Evolutionary conservation across 2,888 invertebrate genomes (phyloP), one percentile per base, ranked within the genome.

Genomic region (Celastrina argiolus): DNA sequence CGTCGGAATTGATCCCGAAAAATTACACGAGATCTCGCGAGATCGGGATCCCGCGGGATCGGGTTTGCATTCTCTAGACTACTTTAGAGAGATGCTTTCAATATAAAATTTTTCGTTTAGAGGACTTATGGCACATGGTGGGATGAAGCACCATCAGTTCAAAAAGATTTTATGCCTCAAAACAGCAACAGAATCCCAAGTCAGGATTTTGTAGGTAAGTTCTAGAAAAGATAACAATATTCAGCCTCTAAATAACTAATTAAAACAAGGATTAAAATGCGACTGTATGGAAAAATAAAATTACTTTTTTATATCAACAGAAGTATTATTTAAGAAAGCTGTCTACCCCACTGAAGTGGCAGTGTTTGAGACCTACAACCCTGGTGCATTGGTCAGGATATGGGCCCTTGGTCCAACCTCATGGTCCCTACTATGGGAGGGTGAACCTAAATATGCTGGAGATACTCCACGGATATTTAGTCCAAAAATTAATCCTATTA

Each of bases 71-170:
- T n/a, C n/a, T n/a, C n/a, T n/a, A n/a, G n/a, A n/a, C n/a, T n/a
- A n/a, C n/a, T n/a, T 56, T 18, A 16, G 68, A 18, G 45, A 22
- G 18, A 12, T 22, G 10, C 1, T 12, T 51, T 22, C 71, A 66
- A 22, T 45, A 16, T 61, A 58, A 61, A 22, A 67, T 66, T 67
- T 70, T 64, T 67, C 65, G 69, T 68, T 10, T 76, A 97, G 97
- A 93, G 96, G 83, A 95, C 96, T 0, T 97, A 97, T 85, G 97
- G 97, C 10, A 93, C 92, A 69, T 96, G 96, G 96, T 97, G 97
- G 97, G 93, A 95, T 61, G 92, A 93, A 74, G 95, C 95, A n/a
- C 96, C 95, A 61, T 95, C 95, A 8, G 92, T 92, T 69, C 92
- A 93, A 71, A 84, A 88, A 71, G 94, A 95, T 77, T 96, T 95